phyloP scores from a whole-genome alignment of 1,140 invertebrate genomes.

The Brachionus koreanus region DNA sequence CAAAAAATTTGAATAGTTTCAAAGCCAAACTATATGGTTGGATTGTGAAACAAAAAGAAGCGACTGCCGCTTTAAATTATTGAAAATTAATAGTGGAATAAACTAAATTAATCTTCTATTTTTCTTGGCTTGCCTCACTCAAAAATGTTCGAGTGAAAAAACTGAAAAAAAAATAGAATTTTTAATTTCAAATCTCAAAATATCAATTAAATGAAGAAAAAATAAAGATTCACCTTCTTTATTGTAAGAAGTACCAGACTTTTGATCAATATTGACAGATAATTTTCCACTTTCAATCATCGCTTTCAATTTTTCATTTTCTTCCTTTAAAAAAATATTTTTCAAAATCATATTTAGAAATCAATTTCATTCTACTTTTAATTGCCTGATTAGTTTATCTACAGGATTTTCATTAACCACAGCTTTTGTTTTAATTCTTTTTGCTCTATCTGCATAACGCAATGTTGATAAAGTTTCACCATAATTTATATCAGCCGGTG shows the following conservation, averaged over 20 bases:
- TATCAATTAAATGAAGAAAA: background rate
- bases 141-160: too few species aligned
- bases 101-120: too few species aligned
- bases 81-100: too few species aligned
- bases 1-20: too few species aligned
- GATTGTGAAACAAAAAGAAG: too few species aligned
- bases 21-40: too few species aligned
- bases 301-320: conserved; percentile 63
- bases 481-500: conserved; percentile 59
- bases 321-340: conserved; percentile 57
- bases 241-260: background rate
- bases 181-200: too few species aligned
- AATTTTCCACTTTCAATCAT: conserved; percentile 52
- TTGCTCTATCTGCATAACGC: conserved; percentile 91
- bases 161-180: too few species aligned
- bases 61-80: too few species aligned
- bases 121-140: too few species aligned
- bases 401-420: conserved; percentile 71
- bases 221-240: conserved; percentile 45
- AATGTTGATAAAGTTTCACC: conserved; percentile 59
- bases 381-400: conserved; percentile 58
- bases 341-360: background rate
- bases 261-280: conserved; percentile 44
- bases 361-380: conserved; percentile 48
- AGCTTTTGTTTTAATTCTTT: conserved; percentile 93